Evolutionary conservation across 2,797 vertebrate species (phyloP).

Genomic region (Ctenochaetus hawaiiensis): DNA sequence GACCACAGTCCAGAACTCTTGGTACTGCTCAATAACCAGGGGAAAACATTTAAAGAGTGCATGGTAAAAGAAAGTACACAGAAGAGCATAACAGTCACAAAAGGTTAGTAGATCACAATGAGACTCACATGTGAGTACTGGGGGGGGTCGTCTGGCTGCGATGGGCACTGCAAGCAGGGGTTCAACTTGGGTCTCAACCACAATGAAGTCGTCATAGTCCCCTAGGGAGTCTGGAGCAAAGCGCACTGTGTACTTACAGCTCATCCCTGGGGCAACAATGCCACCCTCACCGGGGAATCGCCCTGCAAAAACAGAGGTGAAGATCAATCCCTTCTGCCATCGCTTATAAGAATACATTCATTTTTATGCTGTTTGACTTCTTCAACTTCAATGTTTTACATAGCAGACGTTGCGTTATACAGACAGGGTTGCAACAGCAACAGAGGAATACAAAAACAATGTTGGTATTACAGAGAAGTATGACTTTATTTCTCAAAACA

Average conservation of each 20-base stretch:
- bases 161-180: slow-evolving; percentile 88
- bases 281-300: slow-evolving; percentile 93
- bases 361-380: neutral
- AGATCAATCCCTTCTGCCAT: slow-evolving; percentile 5
- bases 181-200: slow-evolving; percentile 89
- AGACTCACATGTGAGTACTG: slow-evolving; percentile 90
- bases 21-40: slow-evolving; percentile 84
- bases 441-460: neutral
- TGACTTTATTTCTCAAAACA: slow-evolving; percentile 7
- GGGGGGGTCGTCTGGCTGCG: slow-evolving; percentile 88
- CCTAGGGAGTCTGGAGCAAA: slow-evolving; percentile 91
- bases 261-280: slow-evolving; percentile 94
- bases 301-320: slow-evolving; percentile 78
- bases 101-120: neutral
- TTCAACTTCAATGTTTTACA: neutral
- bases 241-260: slow-evolving; percentile 89
- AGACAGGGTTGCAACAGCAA: neutral
- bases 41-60: neutral
- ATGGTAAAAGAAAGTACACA: neutral
- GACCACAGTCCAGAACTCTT: slow-evolving; percentile 88
- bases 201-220: slow-evolving; percentile 90
- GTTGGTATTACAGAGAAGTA: slow-evolving; percentile 24
- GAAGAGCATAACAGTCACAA: rapidly evolving
- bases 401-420: slow-evolving; percentile 33
- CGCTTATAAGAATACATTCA: neutral